Evolutionary conservation across 2,888 invertebrate species (phyloP), one percentile per base, ranked within the genome.

Genomic region (Mythimna lalbum): DNA sequence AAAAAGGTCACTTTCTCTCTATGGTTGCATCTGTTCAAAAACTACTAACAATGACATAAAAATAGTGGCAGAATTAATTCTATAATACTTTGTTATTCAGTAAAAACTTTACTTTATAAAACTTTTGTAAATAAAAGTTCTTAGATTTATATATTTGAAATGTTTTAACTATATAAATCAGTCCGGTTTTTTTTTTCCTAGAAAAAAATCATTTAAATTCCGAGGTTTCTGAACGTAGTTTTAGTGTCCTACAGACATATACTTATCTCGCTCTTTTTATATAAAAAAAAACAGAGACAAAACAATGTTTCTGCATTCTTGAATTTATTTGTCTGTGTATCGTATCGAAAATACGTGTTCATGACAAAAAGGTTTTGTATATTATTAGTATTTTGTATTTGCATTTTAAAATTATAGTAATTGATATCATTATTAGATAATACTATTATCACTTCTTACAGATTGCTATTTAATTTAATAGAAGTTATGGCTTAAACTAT

Each of bases 281-380:
- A 12, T 39, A 47, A 12, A 61, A 60, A 70, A 43, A 60, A 64
- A 81, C 68, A 59, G 72, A 78, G 82, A 82, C 65, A 78, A 83
- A 81, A 72, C 52, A 72, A 55, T 81, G 67, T 72, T 68, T 57
- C 60, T 60, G 69, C 47, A 52, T 64, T 47, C 21, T 57, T 14
- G 7, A 49, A 21, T 55, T 71, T 73, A 14, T 53, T 62, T 62
- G 12, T 39, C 39, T 39, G 39, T 14, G 36, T 56, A 39, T 68
- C 43, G 2, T 52, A 49, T 27, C 43, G 59, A 66, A 73, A 69
- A 78, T 81, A 82, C 82, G 82, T 81, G 71, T 74, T 84, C 78
- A n/a, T 60, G 73, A 67, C 63, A 74, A 73, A 68, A 81, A 81
- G 82, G 82, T 81, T 66, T 77, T 56, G 60, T 59, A 64, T 9